Conservation (phyloP, 2,797 vertebrate genomes). For the Schizopygopsis pylzovi region DNA sequence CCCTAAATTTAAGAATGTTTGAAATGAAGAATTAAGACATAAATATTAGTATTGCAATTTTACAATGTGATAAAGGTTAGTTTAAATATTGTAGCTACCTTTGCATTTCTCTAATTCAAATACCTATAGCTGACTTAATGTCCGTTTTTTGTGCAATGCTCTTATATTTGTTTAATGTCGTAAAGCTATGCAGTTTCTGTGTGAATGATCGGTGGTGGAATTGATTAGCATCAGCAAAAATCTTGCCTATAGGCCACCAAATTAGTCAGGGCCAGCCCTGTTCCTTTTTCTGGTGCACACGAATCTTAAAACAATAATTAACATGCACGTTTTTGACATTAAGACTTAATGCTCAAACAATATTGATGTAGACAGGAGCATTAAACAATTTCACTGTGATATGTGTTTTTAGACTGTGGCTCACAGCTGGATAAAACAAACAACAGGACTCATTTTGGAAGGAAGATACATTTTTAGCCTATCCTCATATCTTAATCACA, state of each 20-base stretch:
- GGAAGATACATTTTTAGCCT: not conserved
- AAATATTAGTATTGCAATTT: too few relatives aligned
- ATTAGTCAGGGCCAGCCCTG: too few relatives aligned
- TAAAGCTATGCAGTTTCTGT: not conserved
- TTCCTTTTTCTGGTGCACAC: not conserved
- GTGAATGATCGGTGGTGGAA: not conserved
- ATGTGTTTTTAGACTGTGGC: not conserved
- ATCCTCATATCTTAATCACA: not conserved
- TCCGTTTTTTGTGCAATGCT: not conserved
- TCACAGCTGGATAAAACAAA: constrained; percentile 1
- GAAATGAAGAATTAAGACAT: too few relatives aligned
- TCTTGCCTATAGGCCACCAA: too few relatives aligned
- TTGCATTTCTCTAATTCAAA: too few relatives aligned
- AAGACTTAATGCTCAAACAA: not conserved
- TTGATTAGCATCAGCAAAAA: too few relatives aligned
- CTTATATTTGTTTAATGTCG: too few relatives aligned
- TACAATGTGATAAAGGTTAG: not conserved
- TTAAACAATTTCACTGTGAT: not conserved
- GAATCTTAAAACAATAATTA: not conserved
- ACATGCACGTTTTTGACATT: not conserved
- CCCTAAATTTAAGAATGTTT: too few relatives aligned
- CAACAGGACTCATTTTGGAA: not conserved
- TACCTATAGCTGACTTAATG: too few relatives aligned
- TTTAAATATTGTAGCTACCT: too few relatives aligned
- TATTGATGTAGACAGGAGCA: not conserved